A percentile compares a stretch with the other conserved stretches of the same genome.
These are phyloP conservation scores for Sphyrna mokarran DNA, from an alignment of 2,113 vertebrate genomes.

Conservation along the genomic window DNA sequence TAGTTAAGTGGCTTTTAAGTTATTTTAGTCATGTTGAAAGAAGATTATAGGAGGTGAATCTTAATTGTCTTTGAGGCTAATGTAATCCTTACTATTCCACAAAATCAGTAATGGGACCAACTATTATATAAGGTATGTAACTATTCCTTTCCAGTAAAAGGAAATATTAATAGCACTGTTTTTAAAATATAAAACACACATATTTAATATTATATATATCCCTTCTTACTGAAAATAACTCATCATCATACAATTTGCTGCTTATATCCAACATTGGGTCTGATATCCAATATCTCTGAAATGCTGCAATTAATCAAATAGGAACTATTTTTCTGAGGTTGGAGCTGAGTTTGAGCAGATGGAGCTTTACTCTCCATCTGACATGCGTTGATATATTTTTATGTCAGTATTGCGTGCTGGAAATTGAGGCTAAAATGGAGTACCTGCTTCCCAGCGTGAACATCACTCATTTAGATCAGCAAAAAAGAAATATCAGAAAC, in stretches of 20 bases:
- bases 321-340: not conserved
- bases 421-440: not conserved
- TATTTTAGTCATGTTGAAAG: not conserved
- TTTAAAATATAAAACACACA: not conserved
- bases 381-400: not conserved
- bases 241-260: not conserved
- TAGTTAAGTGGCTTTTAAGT: constrained; percentile 18
- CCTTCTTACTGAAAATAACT: not conserved
- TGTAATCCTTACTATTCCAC: too few species aligned
- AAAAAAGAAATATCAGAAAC: not conserved
- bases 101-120: not conserved
- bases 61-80: not conserved
- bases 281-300: not conserved
- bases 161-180: not conserved
- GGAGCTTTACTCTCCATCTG: not conserved
- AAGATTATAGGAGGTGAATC: not conserved
- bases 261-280: not conserved
- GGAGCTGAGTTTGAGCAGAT: not conserved
- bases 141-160: not conserved
- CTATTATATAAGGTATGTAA: not conserved
- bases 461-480: not conserved
- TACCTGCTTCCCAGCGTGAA: not conserved
- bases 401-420: not conserved
- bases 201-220: not conserved
- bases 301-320: not conserved